phyloP scores from a whole-genome alignment of 2,113 vertebrate genomes.

The Vicugna pacos region DNA sequence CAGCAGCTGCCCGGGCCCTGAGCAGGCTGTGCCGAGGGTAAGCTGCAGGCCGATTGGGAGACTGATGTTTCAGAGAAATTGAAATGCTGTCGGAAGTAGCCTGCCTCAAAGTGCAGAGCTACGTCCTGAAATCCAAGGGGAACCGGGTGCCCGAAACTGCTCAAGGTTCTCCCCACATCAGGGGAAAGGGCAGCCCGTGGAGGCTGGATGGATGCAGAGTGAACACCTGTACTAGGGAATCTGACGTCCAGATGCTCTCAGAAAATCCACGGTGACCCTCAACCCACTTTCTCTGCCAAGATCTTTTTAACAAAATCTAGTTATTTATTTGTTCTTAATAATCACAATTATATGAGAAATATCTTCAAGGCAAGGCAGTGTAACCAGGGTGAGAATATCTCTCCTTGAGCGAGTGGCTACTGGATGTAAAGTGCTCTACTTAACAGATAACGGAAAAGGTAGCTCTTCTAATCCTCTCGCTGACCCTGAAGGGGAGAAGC shows the following conservation, averaged over 20 bases:
- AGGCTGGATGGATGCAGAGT: neutral
- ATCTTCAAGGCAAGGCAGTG: neutral
- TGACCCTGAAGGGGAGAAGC: neutral
- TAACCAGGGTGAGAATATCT: neutral
- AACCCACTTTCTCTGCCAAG: neutral
- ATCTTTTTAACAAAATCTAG: neutral
- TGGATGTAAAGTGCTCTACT: neutral
- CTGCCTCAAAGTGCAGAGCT: neutral
- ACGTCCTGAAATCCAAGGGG: neutral
- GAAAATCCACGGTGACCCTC: neutral
- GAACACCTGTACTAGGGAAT: fast-evolving
- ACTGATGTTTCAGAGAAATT: constrained; percentile 42
- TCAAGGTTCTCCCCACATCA: neutral
- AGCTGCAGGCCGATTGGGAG: neutral
- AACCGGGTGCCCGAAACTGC: neutral
- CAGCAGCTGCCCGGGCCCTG: neutral
- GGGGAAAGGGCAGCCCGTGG: neutral
- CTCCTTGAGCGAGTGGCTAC: neutral
- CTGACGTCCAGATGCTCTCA: neutral
- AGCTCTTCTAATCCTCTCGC: neutral
- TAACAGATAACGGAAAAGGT: neutral
- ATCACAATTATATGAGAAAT: neutral
- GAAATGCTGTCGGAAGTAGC: neutral
- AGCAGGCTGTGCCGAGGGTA: neutral
- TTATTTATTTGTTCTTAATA: neutral